Conservation (phyloP, 2,797 vertebrate genomes). For the Paedocypris micromegethes region DNA sequence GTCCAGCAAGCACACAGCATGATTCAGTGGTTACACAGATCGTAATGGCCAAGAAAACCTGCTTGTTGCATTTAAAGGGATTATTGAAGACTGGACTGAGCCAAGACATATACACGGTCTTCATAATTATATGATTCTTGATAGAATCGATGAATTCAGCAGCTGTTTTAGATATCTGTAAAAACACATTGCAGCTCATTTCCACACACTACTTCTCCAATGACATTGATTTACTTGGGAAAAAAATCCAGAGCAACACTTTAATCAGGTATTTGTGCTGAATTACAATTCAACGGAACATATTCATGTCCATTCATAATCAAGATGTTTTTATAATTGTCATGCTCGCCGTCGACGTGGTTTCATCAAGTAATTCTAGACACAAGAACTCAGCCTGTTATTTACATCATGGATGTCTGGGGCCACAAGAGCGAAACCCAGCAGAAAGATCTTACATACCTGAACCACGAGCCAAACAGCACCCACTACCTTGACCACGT, state of each 20-base stretch:
- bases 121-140: slow-evolving; percentile 26
- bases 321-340: slow-evolving; percentile 15
- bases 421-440: slow-evolving; percentile 20
- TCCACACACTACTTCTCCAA: slow-evolving; percentile 12
- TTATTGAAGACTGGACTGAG: slow-evolving; percentile 3
- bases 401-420: slow-evolving; percentile 19
- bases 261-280: neutral
- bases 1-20: neutral
- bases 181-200: slow-evolving; percentile 18
- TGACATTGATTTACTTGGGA: slow-evolving; percentile 19
- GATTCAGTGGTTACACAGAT: slow-evolving; percentile 2
- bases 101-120: slow-evolving; percentile 25
- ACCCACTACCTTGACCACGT: slow-evolving; percentile 6
- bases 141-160: slow-evolving; percentile 28
- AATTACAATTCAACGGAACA: slow-evolving; percentile 12
- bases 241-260: slow-evolving; percentile 15
- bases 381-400: slow-evolving; percentile 20
- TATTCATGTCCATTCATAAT: slow-evolving; percentile 14
- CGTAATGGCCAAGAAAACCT: slow-evolving; percentile 18
- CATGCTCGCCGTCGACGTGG: neutral
- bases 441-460: slow-evolving; percentile 34
- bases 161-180: slow-evolving; percentile 28
- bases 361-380: slow-evolving; percentile 5
- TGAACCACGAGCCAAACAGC: slow-evolving; percentile 6
- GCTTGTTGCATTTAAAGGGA: slow-evolving; percentile 2